A percentile compares a stretch with the other conserved stretches of the same genome.
phyloP scores from a whole-genome alignment of 2,888 invertebrate genomes.

The Charanyca ferruginea region DNA sequence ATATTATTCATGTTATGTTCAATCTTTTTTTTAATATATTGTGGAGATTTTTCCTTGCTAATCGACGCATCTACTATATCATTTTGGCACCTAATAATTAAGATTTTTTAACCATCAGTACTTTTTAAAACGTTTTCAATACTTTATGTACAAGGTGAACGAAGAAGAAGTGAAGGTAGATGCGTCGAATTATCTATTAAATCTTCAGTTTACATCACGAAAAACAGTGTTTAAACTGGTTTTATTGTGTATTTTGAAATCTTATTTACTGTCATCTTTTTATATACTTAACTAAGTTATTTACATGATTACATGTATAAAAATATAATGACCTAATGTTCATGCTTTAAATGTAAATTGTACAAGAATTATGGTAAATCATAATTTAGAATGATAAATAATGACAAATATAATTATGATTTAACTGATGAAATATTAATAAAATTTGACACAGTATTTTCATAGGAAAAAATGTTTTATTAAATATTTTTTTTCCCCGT shows the following conservation, averaged over 20 bases:
- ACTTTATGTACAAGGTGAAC: neutral
- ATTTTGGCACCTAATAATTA: neutral
- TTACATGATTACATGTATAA: conserved; percentile 53
- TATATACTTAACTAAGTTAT: conserved; percentile 34
- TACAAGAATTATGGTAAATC: conserved; percentile 61
- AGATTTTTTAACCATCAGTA: conserved; percentile 1
- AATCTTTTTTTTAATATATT: conserved; percentile 21
- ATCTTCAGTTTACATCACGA: conserved; percentile 36
- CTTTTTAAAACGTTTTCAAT: neutral
- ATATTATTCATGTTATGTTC: conserved; percentile 42
- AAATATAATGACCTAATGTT: conserved; percentile 59
- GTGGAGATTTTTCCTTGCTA: neutral
- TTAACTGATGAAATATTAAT: conserved; percentile 57
- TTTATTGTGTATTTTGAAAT: conserved; percentile 26
- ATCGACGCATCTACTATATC: conserved; percentile 4
- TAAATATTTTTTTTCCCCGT: neutral
- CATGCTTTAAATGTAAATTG: conserved; percentile 67
- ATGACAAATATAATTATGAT: conserved; percentile 59
- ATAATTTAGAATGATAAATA: conserved; percentile 55
- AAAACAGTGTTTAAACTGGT: conserved; percentile 40
- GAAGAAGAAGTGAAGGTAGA: too few relatives aligned
- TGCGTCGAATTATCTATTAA: conserved; percentile 1
- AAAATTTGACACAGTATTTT: conserved; percentile 64
- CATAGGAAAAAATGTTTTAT: conserved; percentile 37
- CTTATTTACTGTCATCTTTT: conserved; percentile 22